These are phyloP conservation scores for Megastigmus dorsalis DNA, from an alignment of 2,888 invertebrate genomes.

Conservation along the genomic window DNA sequence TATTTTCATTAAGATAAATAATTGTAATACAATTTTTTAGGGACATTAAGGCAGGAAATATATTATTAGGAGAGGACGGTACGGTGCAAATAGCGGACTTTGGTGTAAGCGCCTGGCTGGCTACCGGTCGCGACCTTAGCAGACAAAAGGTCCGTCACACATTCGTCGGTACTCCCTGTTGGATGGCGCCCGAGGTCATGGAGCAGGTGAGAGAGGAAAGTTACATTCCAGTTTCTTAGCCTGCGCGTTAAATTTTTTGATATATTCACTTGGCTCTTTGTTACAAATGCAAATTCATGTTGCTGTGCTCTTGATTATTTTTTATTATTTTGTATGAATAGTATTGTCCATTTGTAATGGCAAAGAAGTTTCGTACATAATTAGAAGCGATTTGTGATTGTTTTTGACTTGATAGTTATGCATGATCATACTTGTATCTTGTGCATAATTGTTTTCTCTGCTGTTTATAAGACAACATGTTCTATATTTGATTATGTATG, in stretches of 20 bases:
- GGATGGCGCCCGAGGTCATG: slow-evolving; percentile 99
- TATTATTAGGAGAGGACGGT: slow-evolving; percentile 96
- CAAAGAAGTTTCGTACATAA: neutral
- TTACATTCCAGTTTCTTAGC: slow-evolving; percentile 72
- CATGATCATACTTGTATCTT: slow-evolving; percentile 11
- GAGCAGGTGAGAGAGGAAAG: slow-evolving; percentile 84
- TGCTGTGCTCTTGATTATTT: neutral
- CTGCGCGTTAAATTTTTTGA: slow-evolving; percentile 48
- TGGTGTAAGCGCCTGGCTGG: slow-evolving; percentile 98
- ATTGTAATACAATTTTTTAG: slow-evolving; percentile 73
- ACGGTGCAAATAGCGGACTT: slow-evolving; percentile 99
- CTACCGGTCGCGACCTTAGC: slow-evolving; percentile 94
- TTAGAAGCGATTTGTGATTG: neutral
- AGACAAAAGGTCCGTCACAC: slow-evolving; percentile 97
- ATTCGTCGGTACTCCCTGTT: slow-evolving; percentile 99
- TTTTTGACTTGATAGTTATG: slow-evolving; percentile 15
- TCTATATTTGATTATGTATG: neutral
- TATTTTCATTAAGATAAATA: neutral
- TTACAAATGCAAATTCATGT: neutral
- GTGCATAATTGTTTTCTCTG: slow-evolving; percentile 5
- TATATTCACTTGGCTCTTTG: slow-evolving; percentile 28
- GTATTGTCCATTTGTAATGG: neutral
- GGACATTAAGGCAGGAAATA: slow-evolving; percentile 98
- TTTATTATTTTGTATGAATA: slow-evolving; percentile 8
- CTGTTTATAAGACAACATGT: neutral